Evolutionary conservation across 1,140 invertebrate genomes (phyloP), one percentile per base, ranked within the genome.

Genomic region (Lamellibrachia luymesi): DNA sequence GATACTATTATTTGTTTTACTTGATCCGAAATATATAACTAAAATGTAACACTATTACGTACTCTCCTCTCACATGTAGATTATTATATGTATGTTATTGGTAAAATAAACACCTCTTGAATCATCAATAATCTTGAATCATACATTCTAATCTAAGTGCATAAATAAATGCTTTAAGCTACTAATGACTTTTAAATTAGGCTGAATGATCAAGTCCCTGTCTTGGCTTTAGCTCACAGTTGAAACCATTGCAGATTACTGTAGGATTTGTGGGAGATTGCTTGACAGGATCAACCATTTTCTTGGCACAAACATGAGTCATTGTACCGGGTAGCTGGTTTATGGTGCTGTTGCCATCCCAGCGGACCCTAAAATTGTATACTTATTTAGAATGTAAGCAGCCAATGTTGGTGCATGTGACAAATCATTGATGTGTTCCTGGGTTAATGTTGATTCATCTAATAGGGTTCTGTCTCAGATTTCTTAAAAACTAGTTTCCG

Each of bases 151-250:
- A 80, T 80, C 25, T 22, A 80, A 80, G 5, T 80, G 64, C 64
- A 80, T 2, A 80, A 22, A 80, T 80, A 80, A 80, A 80, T 80
- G 64, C 64, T 80, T 80, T 4, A 80, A 22, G 64, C 13, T 80
- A 80, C 64, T 80, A 80, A 80, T 80, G 64, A 80, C 64, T 80
- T 80, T 80, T 80, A 80, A 80, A 80, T 80, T 80, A 80, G 64
- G 25, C 64, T 80, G 64, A 80, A 80, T 22, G 64, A 4, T 22
- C 2, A 4, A 22, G 64, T 80, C 64, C 25, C 25, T 2, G 17
- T 22, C 17, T 80, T 80, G 13, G 7, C 64, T 17, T 8, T 80
- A 80, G 64, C 64, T 80, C 64, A 22, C 2, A 80, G 64, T 80
- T 80, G 4, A 80, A 80, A 80, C 38, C 64, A 80, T 80, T 80